Conservation (phyloP, 2,888 invertebrate genomes). For the Ormyrus labotus region DNA sequence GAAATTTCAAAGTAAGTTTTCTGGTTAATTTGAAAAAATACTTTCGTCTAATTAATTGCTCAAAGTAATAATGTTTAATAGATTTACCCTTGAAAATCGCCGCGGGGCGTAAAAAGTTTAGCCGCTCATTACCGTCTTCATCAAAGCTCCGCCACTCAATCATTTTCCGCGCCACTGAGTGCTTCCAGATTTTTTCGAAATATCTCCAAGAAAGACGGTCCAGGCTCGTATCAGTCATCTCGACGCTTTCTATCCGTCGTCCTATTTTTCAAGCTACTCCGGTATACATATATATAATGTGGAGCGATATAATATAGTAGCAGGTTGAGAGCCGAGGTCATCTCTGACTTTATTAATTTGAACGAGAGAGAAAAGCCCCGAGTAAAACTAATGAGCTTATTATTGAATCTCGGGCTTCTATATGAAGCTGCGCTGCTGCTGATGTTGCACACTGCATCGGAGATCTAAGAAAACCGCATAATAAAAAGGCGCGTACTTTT, state of each 20-base stretch:
- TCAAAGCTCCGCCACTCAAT: not conserved
- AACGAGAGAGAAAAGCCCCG: conserved; percentile 52
- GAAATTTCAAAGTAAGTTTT: no score
- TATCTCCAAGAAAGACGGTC: not conserved
- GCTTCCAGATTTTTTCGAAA: not conserved
- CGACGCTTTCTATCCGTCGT: conserved; percentile 1
- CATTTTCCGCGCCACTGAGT: not conserved
- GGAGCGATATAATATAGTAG: not conserved
- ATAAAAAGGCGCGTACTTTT: conserved; percentile 40
- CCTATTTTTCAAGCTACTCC: conserved; percentile 14
- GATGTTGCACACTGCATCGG: not conserved
- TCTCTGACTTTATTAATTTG: conserved; percentile 62
- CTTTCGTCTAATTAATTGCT: no score
- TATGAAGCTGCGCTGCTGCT: not conserved
- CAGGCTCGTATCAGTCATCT: conserved; percentile 13
- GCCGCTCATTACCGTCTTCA: not conserved
- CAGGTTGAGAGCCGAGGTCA: conserved; percentile 47
- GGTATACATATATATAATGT: no score
- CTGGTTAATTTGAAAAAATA: no score
- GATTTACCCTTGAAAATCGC: no score
- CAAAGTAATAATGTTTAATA: not conserved
- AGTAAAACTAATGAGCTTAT: conserved; percentile 67
- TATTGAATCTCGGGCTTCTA: conserved; percentile 64
- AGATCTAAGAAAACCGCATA: conserved; percentile 49
- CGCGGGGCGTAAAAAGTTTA: not conserved